phyloP scores from a whole-genome alignment of 2,113 vertebrate species.

The Salvator merianae region DNA sequence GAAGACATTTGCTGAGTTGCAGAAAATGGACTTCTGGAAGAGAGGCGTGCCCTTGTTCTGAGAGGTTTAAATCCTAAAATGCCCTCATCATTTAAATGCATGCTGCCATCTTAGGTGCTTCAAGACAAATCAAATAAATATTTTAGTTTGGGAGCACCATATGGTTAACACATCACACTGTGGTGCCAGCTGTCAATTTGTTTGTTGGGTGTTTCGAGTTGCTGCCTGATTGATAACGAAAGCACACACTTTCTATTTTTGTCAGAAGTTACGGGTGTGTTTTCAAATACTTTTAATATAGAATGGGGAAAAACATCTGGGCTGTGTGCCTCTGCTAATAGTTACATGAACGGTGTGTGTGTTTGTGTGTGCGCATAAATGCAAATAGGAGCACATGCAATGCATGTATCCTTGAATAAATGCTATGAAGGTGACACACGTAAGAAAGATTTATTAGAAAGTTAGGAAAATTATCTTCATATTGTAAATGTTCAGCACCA shows the following conservation, averaged over 20 bases:
- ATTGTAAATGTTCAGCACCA: background rate
- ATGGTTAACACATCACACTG: conserved; percentile 50
- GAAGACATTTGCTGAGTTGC: background rate
- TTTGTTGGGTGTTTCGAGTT: conserved; percentile 54
- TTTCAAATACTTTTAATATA: conserved; percentile 3
- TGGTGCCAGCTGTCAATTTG: conserved; percentile 60
- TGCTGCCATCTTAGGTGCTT: conserved; percentile 30
- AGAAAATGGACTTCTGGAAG: conserved; percentile 28
- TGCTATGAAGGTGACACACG: background rate
- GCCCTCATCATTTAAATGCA: conserved; percentile 8
- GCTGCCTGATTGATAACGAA: conserved; percentile 19
- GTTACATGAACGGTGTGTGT: background rate
- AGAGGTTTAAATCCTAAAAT: conserved; percentile 38
- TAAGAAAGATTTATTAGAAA: background rate
- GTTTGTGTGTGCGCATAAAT: background rate
- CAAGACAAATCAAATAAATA: conserved; percentile 57
- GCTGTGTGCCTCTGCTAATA: background rate
- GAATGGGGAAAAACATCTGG: background rate
- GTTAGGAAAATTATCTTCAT: background rate
- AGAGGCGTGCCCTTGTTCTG: conserved; percentile 7
- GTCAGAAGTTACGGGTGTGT: conserved; percentile 19
- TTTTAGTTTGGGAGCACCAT: conserved; percentile 59
- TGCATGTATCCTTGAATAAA: background rate
- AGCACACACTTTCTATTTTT: conserved; percentile 58
- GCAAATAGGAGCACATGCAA: background rate